These are phyloP conservation scores for Aurelia aurita complex sp. Pacific DNA, from an alignment of 30 jellyfish, hydroid and myxozoan species.

Conservation along the genomic window DNA sequence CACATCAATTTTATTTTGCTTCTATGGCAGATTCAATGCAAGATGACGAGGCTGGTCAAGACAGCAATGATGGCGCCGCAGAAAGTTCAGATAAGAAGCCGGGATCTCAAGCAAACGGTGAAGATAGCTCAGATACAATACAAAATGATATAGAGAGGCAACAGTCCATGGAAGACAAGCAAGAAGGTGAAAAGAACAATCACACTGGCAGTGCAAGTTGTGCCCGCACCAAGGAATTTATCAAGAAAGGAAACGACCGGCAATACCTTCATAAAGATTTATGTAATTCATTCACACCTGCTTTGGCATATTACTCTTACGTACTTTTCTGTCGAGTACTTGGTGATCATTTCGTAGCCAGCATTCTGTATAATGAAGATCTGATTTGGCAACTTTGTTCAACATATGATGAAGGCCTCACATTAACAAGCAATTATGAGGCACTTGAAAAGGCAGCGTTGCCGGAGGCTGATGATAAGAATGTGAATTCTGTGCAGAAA, in stretches of 20 bases:
- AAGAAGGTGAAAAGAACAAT: background rate
- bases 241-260: background rate
- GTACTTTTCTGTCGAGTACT: constrained; percentile 87
- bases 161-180: too few species aligned
- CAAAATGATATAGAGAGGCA: too few species aligned
- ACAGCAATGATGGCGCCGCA: too few species aligned
- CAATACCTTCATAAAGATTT: constrained; percentile 48
- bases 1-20: too few species aligned
- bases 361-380: constrained; percentile 78
- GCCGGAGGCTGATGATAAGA: background rate
- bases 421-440: constrained; percentile 46
- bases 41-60: too few species aligned
- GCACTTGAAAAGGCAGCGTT: background rate
- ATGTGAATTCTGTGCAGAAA: background rate
- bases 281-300: constrained; percentile 74
- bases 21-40: too few species aligned
- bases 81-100: too few species aligned
- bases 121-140: too few species aligned
- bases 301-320: constrained; percentile 89
- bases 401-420: constrained; percentile 73
- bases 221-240: background rate
- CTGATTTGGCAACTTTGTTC: constrained; percentile 93
- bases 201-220: background rate
- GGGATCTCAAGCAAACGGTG: too few species aligned
- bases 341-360: constrained; percentile 76